A percentile compares a stretch with the other conserved stretches of the same genome.
Conservation (phyloP, 37 sponge, comb jelly and placozoan species). For the Chondrilla cf. caribensis region DNA sequence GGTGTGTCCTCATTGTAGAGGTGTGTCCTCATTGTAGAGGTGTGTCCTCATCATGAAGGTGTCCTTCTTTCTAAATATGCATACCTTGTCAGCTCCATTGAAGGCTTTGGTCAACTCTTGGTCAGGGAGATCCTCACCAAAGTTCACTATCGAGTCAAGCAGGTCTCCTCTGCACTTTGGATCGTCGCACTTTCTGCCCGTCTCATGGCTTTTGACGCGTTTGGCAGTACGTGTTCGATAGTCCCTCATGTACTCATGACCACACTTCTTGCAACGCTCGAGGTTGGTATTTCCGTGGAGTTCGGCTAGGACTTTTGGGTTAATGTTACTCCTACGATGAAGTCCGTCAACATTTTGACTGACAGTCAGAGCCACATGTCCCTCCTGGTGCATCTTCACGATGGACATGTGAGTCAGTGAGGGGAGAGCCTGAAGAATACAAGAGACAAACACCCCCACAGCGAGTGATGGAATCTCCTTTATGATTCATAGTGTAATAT, state of each 20-base stretch:
- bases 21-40: too few species aligned
- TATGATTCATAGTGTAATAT: too few species aligned
- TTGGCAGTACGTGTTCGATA: constrained; percentile 68
- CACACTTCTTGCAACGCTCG: constrained; percentile 76
- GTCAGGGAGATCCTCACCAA: constrained; percentile 79
- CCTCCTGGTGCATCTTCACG: constrained; percentile 72
- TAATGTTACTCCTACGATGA: constrained; percentile 78
- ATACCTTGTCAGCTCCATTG: constrained; percentile 55
- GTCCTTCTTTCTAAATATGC: too few species aligned
- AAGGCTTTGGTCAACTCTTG: constrained; percentile 60
- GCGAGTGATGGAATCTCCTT: too few species aligned
- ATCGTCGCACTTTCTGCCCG: constrained; percentile 75
- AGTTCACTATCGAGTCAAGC: constrained; percentile 83
- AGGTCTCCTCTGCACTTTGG: constrained; percentile 63
- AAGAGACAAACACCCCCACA: too few species aligned
- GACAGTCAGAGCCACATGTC: constrained; percentile 69
- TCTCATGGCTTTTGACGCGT: constrained; percentile 62
- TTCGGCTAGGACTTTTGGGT: constrained; percentile 65
- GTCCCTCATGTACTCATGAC: constrained; percentile 79
- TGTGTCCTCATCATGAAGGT: too few species aligned
- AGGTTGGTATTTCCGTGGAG: constrained; percentile 92
- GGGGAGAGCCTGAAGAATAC: constrained; percentile 47
- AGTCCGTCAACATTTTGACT: constrained; percentile 88
- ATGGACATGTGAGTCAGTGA: constrained; percentile 83
- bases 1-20: too few species aligned